Conservation (phyloP, 2,888 invertebrate genomes). For the Ernsta delagoae region DNA sequence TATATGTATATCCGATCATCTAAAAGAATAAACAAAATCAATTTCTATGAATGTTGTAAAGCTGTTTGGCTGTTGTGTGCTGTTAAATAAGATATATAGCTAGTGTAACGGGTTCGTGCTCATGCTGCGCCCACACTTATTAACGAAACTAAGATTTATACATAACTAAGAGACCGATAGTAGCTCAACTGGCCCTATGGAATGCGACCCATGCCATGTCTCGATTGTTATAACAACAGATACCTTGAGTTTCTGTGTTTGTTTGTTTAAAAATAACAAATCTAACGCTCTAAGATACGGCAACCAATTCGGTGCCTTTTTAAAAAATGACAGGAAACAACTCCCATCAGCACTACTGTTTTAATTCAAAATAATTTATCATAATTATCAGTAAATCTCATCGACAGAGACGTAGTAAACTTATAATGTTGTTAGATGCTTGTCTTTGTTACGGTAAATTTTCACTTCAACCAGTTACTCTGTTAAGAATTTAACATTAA, state of each 20-base stretch:
- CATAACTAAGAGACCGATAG: slow-evolving; percentile 68
- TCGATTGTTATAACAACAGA: slow-evolving; percentile 35
- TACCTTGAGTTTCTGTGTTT: slow-evolving; percentile 14
- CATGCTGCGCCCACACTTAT: slow-evolving; percentile 77
- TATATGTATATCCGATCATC: too few species aligned
- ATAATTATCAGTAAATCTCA: background rate
- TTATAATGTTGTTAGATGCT: background rate
- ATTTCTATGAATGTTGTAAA: slow-evolving; percentile 4
- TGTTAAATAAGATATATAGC: slow-evolving; percentile 54
- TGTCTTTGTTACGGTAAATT: background rate
- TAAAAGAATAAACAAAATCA: background rate
- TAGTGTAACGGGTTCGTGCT: slow-evolving; percentile 67
- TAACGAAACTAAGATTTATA: slow-evolving; percentile 80
- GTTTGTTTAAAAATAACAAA: background rate
- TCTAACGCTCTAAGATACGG: too few species aligned
- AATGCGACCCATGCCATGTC: slow-evolving; percentile 73
- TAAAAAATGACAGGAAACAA: background rate
- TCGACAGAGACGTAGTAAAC: background rate
- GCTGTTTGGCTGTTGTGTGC: slow-evolving; percentile 36
- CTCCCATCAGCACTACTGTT: background rate
- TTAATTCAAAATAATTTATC: background rate
- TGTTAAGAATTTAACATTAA: slow-evolving; percentile 22
- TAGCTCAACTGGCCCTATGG: slow-evolving; percentile 74
- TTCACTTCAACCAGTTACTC: slow-evolving; percentile 3
- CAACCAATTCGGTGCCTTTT: background rate